A percentile compares a stretch with the other conserved stretches of the same genome.
phyloP scores from a whole-genome alignment of 2,797 vertebrate species.

The Trichosurus vulpecula region DNA sequence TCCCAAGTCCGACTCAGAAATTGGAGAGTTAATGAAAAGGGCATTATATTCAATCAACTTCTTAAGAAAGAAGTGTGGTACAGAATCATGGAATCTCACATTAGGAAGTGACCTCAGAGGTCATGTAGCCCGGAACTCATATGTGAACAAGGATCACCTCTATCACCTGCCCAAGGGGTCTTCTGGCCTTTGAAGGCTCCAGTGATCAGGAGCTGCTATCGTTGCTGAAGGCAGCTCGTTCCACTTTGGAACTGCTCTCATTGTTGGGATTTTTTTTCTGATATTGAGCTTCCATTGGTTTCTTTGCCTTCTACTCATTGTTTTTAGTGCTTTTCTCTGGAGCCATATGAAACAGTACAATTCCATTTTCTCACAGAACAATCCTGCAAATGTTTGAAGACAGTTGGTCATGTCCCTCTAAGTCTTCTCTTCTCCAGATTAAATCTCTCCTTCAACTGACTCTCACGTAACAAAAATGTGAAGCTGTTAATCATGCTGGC shows the following conservation, averaged over 20 bases:
- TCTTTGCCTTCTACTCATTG: not conserved
- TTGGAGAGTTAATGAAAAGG: not conserved
- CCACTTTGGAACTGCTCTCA: not conserved
- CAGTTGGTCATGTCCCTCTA: not conserved
- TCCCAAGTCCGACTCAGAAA: not conserved
- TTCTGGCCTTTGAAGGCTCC: not conserved
- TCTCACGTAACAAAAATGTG: not conserved
- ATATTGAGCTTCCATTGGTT: not conserved
- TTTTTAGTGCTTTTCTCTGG: not conserved
- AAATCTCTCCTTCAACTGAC: not conserved
- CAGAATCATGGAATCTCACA: not conserved
- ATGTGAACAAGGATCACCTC: not conserved
- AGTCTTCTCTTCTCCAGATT: not conserved
- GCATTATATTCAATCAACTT: not conserved
- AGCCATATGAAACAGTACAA: not conserved
- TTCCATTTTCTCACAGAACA: not conserved
- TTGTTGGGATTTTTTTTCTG: not conserved
- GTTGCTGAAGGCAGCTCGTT: not conserved
- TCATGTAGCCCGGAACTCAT: not conserved
- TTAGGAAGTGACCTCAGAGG: not conserved
- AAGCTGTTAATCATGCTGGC: too few relatives aligned
- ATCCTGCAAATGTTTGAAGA: not conserved
- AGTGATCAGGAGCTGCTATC: not conserved
- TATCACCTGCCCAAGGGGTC: not conserved
- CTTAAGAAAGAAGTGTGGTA: not conserved